Conservation (phyloP, 1,140 invertebrate genomes). For the Solenopsis invicta region DNA sequence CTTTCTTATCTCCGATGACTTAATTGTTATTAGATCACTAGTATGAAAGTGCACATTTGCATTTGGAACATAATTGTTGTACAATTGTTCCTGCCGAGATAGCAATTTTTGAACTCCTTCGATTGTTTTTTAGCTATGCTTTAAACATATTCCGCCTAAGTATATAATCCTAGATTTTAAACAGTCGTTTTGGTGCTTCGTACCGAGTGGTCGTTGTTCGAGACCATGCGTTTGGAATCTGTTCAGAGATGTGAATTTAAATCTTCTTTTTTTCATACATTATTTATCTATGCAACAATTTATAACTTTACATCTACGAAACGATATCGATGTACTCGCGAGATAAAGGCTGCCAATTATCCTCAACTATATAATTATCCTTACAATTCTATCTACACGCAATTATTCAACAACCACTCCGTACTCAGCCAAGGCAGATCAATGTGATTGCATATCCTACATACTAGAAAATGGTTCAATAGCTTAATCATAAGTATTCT, state of each 20-base stretch:
- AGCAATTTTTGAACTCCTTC: constrained; percentile 18
- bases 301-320: constrained; percentile 13
- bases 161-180: constrained; percentile 64
- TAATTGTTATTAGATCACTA: constrained; percentile 41
- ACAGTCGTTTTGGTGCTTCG: constrained; percentile 66
- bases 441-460: constrained; percentile 69
- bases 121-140: not conserved
- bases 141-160: constrained; percentile 17
- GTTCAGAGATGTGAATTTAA: not conserved
- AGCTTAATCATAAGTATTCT: constrained; percentile 15
- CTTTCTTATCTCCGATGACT: constrained; percentile 3
- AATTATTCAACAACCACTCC: constrained; percentile 52
- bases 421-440: constrained; percentile 62
- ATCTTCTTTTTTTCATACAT: not conserved
- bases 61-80: constrained; percentile 46
- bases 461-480: constrained; percentile 55
- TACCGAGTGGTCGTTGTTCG: constrained; percentile 31
- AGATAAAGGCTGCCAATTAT: constrained; percentile 10
- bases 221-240: constrained; percentile 24
- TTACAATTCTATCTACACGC: not conserved
- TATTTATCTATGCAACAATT: constrained; percentile 1
- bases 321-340: not conserved
- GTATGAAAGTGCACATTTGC: constrained; percentile 34
- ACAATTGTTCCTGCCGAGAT: constrained; percentile 35
- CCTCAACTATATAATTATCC: not conserved